Evolutionary conservation across 2,113 vertebrate genomes (phyloP).

Genomic region (Sinocyclocheilus grahami): DNA sequence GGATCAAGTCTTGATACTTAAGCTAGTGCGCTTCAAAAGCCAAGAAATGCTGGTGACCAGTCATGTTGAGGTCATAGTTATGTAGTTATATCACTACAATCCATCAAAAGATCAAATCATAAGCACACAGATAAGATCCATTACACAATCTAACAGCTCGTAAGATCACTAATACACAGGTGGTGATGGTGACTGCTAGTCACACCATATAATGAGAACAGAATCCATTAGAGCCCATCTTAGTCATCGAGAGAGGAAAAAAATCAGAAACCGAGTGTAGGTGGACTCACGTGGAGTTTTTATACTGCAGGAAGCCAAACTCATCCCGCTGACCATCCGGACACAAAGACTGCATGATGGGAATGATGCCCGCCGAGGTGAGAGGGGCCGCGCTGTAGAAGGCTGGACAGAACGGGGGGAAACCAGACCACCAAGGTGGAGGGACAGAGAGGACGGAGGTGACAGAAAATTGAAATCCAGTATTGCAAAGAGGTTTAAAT

Average conservation of each 20-base stretch:
- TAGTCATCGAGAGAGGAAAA: conserved; percentile 5
- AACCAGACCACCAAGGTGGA: conserved; percentile 43
- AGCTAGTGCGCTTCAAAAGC: background rate
- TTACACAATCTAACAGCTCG: conserved; percentile 16
- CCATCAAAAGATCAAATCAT: background rate
- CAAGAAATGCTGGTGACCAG: background rate
- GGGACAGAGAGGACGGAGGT: conserved; percentile 1
- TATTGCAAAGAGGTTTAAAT: conserved; percentile 9
- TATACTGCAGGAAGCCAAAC: conserved; percentile 95
- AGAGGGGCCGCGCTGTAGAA: conserved; percentile 91
- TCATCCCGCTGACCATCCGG: conserved; percentile 92
- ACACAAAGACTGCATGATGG: conserved; percentile 95
- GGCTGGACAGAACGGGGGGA: conserved; percentile 81
- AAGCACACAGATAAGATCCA: background rate
- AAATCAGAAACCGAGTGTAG: background rate
- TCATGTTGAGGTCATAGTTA: too few relatives aligned
- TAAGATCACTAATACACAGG: conserved; percentile 30
- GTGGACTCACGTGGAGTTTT: conserved; percentile 93
- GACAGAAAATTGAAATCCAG: conserved; percentile 10
- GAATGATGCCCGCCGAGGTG: conserved; percentile 92
- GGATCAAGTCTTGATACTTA: too few relatives aligned
- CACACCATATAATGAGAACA: background rate
- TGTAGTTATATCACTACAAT: too few relatives aligned
- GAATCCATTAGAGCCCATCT: background rate
- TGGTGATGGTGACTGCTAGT: conserved; percentile 44